Evolutionary conservation across 2,113 vertebrate species (phyloP), one percentile per base, ranked within the genome.

Genomic region (Pygathrix nemaeus): DNA sequence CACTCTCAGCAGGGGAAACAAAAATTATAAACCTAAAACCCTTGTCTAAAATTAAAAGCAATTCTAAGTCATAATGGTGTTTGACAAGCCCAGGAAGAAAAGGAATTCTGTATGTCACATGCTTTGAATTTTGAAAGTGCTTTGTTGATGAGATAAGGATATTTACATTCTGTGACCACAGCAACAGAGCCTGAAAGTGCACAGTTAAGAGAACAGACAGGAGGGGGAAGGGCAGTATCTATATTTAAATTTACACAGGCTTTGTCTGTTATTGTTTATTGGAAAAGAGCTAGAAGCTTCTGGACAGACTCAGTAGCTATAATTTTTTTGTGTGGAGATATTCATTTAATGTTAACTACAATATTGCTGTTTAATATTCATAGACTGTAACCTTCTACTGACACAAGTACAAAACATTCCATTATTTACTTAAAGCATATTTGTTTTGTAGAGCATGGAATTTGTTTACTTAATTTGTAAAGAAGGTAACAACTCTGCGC

Each of bases 251-350:
- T 96, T 97, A 79, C 55, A 73, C n/a, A 96, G 57, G 64, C 25
- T 97, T 96, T 93, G 85, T 95, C 90, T 94, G n/a, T 94, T 96
- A 90, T 90, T 96, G n/a, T 96, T 88, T 95, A 95, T 93, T 90
- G 93, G 83, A 92, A 97, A 97, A 91, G 90, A 95, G 66, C 84
- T 88, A 14, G 84, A 68, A 93, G 90, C 90, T 94, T 95, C 79
- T 93, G 85, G 88, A 89, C 66, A 68, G 96, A 93, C 92, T 95
- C 30, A 40, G 90, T 35, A 92, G 75, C 81, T 55, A 78, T 86
- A 89, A 72, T 73, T 96, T 97, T 96, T 73, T 95, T 75, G 93
- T 45, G 43, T 72, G 50, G 93, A 85, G 87, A 90, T 73, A 66
- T 45, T 78, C 93, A 92, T 94, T 98, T 92, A 96, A 94, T 64